Base-by-base conservation (phyloP, 2,888 invertebrate genomes). In the Cyaniris semiargus region DNA sequence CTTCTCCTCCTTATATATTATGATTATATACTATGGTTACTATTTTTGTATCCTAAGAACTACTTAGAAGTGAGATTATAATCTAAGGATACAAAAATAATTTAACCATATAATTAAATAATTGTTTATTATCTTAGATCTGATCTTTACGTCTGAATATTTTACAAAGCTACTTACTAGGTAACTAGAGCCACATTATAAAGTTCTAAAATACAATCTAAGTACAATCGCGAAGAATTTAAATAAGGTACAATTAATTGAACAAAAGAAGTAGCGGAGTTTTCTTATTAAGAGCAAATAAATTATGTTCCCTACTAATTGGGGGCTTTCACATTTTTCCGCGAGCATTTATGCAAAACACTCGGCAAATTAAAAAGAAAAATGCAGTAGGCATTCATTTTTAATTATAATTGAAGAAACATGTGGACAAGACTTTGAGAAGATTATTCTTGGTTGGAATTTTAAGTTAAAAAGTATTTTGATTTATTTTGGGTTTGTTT, bases 291-390 rank as follows among this genome's bases (percentile, higher is more conserved):
- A 86, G 87, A 86, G 84, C 84, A 88, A 89, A 92, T 93, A 92
- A 93, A 93, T 93, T 90, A 91, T 86, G 80, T 85, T 82, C 86
- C 89, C 86, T 83, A 86, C 89, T 92, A 93, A 94, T 93, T 94
- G 89, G 88, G 84, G 85, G 81, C 86, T 87, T 90, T 87, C 86
- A 85, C 86, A 87, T 87, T 88, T 88, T 85, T 83, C 81, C 81
- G 87, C 88, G 86, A 88, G 87, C 88, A 87, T 92, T 93, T 92
- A 93, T 93, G 92, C 91, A 89, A 92, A 93, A 90, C 90, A 90
- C 88, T 88, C 82, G 85, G 89, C 93, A 92, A 94, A 94, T 93
- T 93, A 93, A 93, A 93, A 91, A 84, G 85, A 84, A 87, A 88
- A 90, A 89, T 87, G 89, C 90, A 86, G 89, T 88, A 86, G 88